Percentiles rank a stretch among this genome's conserved stretches.
Conservation (phyloP, 2,797 vertebrate species). For the Sebastolobus altivelis region DNA sequence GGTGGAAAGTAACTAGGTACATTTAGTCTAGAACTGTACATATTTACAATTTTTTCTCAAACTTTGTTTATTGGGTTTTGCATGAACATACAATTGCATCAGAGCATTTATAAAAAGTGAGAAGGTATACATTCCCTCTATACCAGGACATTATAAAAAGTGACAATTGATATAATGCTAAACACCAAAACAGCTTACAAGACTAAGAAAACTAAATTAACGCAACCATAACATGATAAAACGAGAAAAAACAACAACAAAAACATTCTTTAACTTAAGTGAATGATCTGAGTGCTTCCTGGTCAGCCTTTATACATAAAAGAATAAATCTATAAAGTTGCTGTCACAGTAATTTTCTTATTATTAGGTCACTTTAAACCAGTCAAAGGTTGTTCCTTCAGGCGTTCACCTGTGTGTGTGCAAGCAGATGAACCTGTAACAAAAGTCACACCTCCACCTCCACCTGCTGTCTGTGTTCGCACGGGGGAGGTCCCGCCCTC, state of each 20-base stretch:
- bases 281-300: not conserved
- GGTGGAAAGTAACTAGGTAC: not conserved
- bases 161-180: too few relatives aligned
- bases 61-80: too few relatives aligned
- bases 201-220: too few relatives aligned
- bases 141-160: too few relatives aligned
- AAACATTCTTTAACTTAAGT: too few relatives aligned
- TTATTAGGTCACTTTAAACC: not conserved
- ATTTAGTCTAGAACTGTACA: not conserved
- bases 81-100: too few relatives aligned
- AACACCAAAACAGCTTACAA: too few relatives aligned
- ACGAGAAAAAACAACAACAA: too few relatives aligned
- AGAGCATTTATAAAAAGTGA: too few relatives aligned
- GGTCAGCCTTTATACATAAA: not conserved
- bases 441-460: conserved; percentile 71
- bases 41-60: not conserved
- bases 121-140: too few relatives aligned
- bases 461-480: conserved; percentile 76
- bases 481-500: conserved; percentile 76
- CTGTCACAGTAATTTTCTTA: not conserved
- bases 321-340: not conserved
- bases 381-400: not conserved
- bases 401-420: conserved; percentile 26
- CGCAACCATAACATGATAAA: too few relatives aligned
- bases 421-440: conserved; percentile 80